Percentiles rank a stretch among this genome's conserved stretches.
phyloP scores from a whole-genome alignment of 2,797 vertebrate genomes.

The Botia almorhae region DNA sequence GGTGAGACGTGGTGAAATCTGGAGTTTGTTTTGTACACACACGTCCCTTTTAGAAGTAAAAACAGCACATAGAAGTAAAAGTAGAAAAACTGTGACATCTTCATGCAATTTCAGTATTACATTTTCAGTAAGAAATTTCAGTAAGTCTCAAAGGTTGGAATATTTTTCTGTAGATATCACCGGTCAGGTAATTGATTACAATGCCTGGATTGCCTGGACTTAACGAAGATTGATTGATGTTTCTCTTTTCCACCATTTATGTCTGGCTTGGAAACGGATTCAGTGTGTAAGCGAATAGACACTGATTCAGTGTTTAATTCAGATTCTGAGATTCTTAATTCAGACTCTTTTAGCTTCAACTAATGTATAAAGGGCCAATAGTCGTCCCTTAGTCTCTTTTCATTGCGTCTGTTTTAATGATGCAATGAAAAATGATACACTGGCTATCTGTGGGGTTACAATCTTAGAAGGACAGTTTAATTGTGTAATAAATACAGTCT shows the following conservation, averaged over 20 bases:
- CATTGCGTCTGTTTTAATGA: background rate
- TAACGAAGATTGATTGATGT: background rate
- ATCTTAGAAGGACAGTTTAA: background rate
- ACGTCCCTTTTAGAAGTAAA: too few relatives aligned
- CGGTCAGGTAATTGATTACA: background rate
- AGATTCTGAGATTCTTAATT: background rate
- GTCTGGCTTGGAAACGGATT: background rate
- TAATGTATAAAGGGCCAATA: constrained; percentile 4
- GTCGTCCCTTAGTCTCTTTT: background rate
- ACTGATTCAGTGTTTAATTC: background rate
- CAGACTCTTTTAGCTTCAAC: background rate
- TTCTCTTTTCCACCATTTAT: background rate
- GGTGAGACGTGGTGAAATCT: too few relatives aligned
- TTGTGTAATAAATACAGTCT: background rate
- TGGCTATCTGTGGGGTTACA: background rate
- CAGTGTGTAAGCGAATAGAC: too few relatives aligned
- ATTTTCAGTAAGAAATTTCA: too few relatives aligned
- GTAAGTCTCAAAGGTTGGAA: background rate
- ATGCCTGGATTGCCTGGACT: background rate
- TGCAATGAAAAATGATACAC: too few relatives aligned
- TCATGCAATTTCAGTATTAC: background rate
- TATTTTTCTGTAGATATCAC: background rate
- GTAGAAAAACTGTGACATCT: too few relatives aligned
- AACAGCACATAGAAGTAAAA: too few relatives aligned
- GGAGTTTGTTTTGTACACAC: too few relatives aligned